These are phyloP conservation scores for Fukomys damarensis DNA, from an alignment of 2,113 vertebrate species.

Conservation along the genomic window DNA sequence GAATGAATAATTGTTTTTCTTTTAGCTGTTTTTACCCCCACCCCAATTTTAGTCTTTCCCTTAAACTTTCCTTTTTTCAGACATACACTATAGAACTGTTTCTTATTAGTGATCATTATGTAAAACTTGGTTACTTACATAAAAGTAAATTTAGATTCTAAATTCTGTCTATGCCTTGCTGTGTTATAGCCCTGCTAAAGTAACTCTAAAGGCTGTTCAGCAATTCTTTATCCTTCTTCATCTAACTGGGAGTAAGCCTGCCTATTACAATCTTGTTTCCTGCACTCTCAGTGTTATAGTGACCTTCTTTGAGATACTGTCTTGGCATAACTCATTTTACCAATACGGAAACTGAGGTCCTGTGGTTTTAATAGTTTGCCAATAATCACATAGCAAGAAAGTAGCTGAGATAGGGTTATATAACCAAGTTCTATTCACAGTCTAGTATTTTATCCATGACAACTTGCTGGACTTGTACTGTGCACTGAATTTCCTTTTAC, in stretches of 20 bases:
- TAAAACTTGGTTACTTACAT: not conserved
- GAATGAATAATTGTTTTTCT: not conserved
- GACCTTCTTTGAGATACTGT: not conserved
- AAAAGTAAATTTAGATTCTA: conserved; percentile 12
- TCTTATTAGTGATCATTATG: not conserved
- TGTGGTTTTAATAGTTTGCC: not conserved
- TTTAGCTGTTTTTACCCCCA: not conserved
- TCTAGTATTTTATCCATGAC: not conserved
- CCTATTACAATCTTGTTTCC: not conserved
- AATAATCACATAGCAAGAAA: not conserved
- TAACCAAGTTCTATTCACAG: not conserved
- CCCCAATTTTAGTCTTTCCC: not conserved
- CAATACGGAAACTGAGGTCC: not conserved
- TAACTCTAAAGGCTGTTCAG: not conserved
- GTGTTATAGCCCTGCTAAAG: not conserved
- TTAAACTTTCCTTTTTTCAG: not conserved
- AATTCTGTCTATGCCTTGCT: not conserved
- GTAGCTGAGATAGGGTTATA: not conserved
- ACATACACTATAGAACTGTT: not conserved
- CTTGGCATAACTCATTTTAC: not conserved
- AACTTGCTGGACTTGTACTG: not conserved
- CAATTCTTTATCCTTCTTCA: not conserved
- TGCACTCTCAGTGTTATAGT: not conserved
- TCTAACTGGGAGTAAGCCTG: not conserved
- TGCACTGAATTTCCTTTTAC: not conserved